These are phyloP conservation scores for Butastur rufipennis DNA, from an alignment of 2,113 vertebrate genomes.

Conservation along the genomic window DNA sequence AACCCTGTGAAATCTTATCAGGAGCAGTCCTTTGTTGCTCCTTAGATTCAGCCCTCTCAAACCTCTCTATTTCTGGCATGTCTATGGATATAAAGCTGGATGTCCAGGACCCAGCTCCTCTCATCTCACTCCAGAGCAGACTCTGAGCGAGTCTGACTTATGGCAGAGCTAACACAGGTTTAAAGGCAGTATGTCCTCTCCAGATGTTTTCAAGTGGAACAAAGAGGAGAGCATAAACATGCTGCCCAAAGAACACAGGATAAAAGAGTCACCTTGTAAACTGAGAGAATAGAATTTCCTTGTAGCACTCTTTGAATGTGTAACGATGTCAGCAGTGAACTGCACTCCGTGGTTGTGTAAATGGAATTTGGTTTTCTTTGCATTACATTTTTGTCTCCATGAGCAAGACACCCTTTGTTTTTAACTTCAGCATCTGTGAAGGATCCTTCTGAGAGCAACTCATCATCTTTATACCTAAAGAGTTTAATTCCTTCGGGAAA, in stretches of 20 bases:
- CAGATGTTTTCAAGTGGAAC: not conserved
- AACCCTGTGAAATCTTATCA: not conserved
- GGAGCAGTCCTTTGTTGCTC: not conserved
- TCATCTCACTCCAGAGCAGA: not conserved
- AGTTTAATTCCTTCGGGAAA: not conserved
- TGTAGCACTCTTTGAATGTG: not conserved
- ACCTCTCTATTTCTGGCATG: not conserved
- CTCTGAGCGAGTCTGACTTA: accelerated
- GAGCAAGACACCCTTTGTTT: not conserved
- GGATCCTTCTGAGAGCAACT: not conserved
- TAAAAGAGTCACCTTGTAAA: not conserved
- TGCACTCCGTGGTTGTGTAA: not conserved
- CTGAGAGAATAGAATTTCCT: not conserved
- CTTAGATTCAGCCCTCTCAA: not conserved
- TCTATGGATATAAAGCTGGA: not conserved
- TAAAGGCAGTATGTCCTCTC: not conserved
- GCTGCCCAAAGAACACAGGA: not conserved
- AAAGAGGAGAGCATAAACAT: not conserved
- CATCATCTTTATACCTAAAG: not conserved
- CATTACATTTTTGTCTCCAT: not conserved
- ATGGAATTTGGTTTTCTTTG: not conserved
- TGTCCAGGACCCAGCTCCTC: not conserved
- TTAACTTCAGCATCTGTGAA: not conserved
- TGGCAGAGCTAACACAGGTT: not conserved
- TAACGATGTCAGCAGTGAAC: not conserved